Evolutionary conservation across 2,113 vertebrate genomes (phyloP).

Genomic region (Dendropsophus ebraccatus): DNA sequence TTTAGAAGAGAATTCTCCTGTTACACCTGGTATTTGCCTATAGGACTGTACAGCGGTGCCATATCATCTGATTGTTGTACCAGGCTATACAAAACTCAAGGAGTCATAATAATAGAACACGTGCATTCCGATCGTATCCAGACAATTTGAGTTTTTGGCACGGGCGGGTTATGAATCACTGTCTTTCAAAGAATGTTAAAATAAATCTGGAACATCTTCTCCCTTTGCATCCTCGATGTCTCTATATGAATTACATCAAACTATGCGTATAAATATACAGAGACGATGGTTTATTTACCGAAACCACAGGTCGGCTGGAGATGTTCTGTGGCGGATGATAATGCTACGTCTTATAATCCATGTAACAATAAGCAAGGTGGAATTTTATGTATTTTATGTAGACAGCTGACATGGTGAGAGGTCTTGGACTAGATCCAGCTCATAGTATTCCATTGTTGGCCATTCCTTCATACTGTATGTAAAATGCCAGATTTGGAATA

Average conservation of each 20-base stretch:
- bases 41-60: no score
- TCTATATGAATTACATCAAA: background rate
- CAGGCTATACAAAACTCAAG: no score
- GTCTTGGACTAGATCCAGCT: background rate
- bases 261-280: slow-evolving; percentile 3
- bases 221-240: background rate
- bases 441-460: background rate
- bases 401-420: background rate
- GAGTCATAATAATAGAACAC: background rate
- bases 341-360: background rate
- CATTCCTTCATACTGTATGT: background rate
- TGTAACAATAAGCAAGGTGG: background rate
- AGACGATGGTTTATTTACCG: background rate
- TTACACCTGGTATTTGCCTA: no score
- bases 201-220: slow-evolving; percentile 1
- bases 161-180: background rate
- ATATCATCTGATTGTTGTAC: no score
- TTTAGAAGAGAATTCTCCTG: no score
- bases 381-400: background rate
- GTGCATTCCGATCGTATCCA: background rate
- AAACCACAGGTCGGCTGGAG: background rate
- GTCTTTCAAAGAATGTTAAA: background rate
- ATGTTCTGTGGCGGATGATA: background rate
- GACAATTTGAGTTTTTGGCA: background rate
- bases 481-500: no score